Evolutionary conservation across 2,797 vertebrate species (phyloP).

Genomic region (Phylloscopus collybita): DNA sequence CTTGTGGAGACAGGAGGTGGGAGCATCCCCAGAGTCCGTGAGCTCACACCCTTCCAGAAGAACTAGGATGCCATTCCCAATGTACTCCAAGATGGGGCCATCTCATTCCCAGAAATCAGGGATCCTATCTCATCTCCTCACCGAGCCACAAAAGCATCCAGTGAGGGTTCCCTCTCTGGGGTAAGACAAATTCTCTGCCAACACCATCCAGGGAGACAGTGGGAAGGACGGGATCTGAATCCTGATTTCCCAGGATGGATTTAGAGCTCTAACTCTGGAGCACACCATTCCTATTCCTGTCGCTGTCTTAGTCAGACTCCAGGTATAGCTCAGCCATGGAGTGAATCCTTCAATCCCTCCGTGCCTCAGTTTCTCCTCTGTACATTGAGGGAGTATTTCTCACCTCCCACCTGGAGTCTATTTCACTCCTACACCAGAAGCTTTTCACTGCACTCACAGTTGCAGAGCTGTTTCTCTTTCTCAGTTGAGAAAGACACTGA

Average conservation of each 20-base stretch:
- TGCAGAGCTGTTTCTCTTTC: neutral
- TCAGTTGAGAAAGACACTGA: neutral
- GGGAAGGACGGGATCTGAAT: neutral
- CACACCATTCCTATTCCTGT: neutral
- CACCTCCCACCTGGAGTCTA: slow-evolving; percentile 35
- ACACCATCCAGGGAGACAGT: neutral
- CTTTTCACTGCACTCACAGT: neutral
- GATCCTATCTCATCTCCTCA: neutral
- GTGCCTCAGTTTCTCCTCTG: slow-evolving; percentile 63
- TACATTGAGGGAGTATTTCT: slow-evolving; percentile 16
- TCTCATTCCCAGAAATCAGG: neutral
- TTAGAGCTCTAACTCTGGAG: neutral
- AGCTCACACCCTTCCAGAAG: neutral
- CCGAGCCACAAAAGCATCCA: neutral
- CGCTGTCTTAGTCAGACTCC: neutral
- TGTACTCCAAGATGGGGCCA: accelerated
- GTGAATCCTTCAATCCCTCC: neutral
- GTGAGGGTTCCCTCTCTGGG: neutral
- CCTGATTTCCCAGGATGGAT: neutral
- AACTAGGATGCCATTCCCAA: neutral
- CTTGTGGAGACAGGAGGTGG: neutral
- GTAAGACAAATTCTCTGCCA: neutral
- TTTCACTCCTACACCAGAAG: slow-evolving; percentile 40
- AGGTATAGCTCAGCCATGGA: neutral
- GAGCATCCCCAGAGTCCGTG: accelerated